Base-by-base conservation (phyloP, 2,797 vertebrate genomes). In the Chelmon rostratus region DNA sequence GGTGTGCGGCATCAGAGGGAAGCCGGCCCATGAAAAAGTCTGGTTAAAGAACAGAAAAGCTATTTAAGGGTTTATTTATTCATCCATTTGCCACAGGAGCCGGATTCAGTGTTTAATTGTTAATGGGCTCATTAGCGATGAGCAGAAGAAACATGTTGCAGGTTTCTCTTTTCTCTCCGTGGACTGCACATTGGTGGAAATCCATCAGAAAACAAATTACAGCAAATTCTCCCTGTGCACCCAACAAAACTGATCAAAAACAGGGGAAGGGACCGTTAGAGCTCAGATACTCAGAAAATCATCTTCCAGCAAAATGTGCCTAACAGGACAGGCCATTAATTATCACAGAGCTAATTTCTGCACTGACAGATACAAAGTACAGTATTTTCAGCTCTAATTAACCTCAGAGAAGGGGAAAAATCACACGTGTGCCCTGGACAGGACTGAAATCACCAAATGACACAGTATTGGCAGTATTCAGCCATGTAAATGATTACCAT, bases 1-100 rank as follows among this genome's bases (percentile, higher is more conserved):
- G 74, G 72, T 25, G 65, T 25, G 65, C 63, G 68, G 28, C 33
- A 62, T 74, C 46, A 61, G n/a, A 72, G 44, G 50, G 23, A 72
- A 74, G 68, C 23, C 53, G 33, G 38, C 21, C 25, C 9, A 7
- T 35, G 19, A 74, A 80, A 33, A 82, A 49, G 64, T 54, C 13
- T 40, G 25, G 56, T 44, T 49, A 35, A 15, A 63, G 33, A 63
- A 31, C 9, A 59, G 49, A 46, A 63, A 71, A 53, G 49, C 72
- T 21, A 53, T 59, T 25, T 61, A 6, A 25, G 37, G 58, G 68
- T 72, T 59, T 68, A 66, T 63, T 57, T 44, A 69, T 81, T 61
- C 37, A 64, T 59, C 35, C 16, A 16, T 59, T 35, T 62, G 8
- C 42, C 42, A 37, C 69, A 47, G 21, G 12, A 58, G 61, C n/a